Evolutionary conservation across 2,888 invertebrate species (phyloP).

Genomic region (Candidula unifasciata): DNA sequence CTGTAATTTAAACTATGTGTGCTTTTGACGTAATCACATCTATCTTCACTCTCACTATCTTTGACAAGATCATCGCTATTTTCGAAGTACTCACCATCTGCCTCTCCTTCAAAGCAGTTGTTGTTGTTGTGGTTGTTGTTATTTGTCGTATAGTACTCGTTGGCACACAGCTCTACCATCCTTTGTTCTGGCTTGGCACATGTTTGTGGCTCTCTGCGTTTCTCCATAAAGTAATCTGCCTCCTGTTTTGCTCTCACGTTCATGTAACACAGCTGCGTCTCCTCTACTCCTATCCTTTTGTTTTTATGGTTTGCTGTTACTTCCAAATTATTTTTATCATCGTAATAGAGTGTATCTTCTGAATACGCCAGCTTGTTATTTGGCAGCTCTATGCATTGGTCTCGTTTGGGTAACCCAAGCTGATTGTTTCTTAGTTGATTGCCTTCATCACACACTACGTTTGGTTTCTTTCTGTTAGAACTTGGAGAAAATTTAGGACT

Average conservation of each 20-base stretch:
- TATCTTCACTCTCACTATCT: neutral
- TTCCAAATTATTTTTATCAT: neutral
- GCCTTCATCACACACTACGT: neutral
- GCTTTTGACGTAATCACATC: neutral
- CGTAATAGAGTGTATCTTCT: neutral
- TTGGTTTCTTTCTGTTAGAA: neutral
- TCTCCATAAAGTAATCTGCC: too few species aligned
- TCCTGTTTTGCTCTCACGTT: too few species aligned
- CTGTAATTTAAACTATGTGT: neutral
- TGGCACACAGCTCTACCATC: neutral
- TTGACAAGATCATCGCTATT: neutral
- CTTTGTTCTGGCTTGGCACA: neutral
- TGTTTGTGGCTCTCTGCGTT: neutral
- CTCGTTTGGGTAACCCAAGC: too few species aligned
- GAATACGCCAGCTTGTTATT: neutral
- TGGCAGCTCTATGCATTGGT: neutral
- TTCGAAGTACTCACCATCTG: neutral
- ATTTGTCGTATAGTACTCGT: neutral
- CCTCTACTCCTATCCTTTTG: neutral
- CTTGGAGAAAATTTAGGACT: neutral
- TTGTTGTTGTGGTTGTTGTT: neutral
- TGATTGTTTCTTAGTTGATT: too few species aligned
- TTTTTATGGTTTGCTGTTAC: neutral
- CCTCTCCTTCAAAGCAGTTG: neutral
- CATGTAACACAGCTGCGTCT: too few species aligned